Base-by-base conservation (phyloP, 2,888 invertebrate genomes). In the Petrophora chlorosata region DNA sequence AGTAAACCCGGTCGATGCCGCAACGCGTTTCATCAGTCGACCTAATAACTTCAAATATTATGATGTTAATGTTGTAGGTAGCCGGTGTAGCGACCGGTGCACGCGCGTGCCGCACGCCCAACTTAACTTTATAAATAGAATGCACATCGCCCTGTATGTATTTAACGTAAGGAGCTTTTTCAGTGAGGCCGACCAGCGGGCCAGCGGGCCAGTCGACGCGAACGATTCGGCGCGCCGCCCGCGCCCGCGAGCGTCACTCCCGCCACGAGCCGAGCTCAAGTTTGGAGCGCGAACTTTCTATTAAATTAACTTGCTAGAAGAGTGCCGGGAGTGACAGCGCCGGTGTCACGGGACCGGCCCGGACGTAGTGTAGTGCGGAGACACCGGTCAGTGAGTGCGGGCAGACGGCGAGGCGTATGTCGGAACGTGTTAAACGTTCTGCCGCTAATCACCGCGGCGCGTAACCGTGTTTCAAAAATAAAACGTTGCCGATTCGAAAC, bases 81-180 rank as follows among this genome's bases (percentile, higher is more conserved):
- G 70, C 64, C 65, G 67, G 50, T n/a, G n/a, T n/a, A n/a, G n/a
- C n/a, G n/a, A n/a, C 61, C 66, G 70, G 59, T 82, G 84, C 84
- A 84, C 79, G 82, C 82, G 76, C 76, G 79, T 73, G 80, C 76
- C 74, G 73, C 68, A 67, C 76, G 74, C 69, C 76, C 82, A 86
- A 87, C 83, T 87, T 86, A 86, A 79, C 65, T 75, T 84, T 88
- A 87, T 84, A 85, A 89, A 89, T 89, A 89, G 88, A 81, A 73
- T 85, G 85, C 85, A 87, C 85, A 83, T 82, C 80, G 75, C 70
- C 70, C 73, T 75, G 78, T 81, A 80, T 82, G 84, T 79, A 76
- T 82, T 82, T 76, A 76, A 74, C 79, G 84, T 76, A 84, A 82
- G 85, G 76, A 85, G 85, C 82, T 85, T 85, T 83, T 80, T 77